Base-by-base conservation (phyloP, 1,140 invertebrate genomes). In the Dermatophagoides farinae region DNA sequence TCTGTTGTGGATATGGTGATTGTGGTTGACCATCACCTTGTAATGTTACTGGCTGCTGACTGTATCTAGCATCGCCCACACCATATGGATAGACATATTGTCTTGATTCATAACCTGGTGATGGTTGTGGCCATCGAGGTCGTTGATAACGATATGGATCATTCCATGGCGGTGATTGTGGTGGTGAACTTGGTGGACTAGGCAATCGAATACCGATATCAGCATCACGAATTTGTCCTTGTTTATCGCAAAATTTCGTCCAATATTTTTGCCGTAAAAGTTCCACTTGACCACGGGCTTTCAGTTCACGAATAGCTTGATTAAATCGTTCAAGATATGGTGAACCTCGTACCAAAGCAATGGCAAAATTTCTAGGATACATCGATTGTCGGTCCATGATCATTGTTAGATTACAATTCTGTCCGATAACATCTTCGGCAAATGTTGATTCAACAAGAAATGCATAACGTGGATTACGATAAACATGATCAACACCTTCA, bases 231-330 rank as follows among this genome's bases (percentile, higher is more conserved):
- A 31, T 43, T 43, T 14, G n/a, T 43, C n/a, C 12, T 43, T 16
- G 12, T 43, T 52, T 4, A 16, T 52, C 14, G 23, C 58, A 60
- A 4, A 49, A 50, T n/a, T 20, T 60, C 11, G 9, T 60, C 43
- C 41, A 60, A 52, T 60, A 60, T 23, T 14, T 22, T 50, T 39
- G 14, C 46, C 47, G 14, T 16, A 60, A 25, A 16, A 20, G n/a
- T 23, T 49, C 46, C 1, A 60, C 16, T 6, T 16, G 8, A 49
- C 58, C 58, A 18, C 47, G 18, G 9, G 6, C 8, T 52, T 60
- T 60, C 23, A 60, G 46, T 39, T 60, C 18, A 18, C 46, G 43
- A 37, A 60, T 60, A 16, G 58, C 58, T 12, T 38, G 12, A 41
- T 60, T 50, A 25, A 60, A 50, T 23, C 6, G 9, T 16, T 11